Base-by-base conservation (phyloP, 1,140 invertebrate species). In the Metopolophium dirhodum region DNA sequence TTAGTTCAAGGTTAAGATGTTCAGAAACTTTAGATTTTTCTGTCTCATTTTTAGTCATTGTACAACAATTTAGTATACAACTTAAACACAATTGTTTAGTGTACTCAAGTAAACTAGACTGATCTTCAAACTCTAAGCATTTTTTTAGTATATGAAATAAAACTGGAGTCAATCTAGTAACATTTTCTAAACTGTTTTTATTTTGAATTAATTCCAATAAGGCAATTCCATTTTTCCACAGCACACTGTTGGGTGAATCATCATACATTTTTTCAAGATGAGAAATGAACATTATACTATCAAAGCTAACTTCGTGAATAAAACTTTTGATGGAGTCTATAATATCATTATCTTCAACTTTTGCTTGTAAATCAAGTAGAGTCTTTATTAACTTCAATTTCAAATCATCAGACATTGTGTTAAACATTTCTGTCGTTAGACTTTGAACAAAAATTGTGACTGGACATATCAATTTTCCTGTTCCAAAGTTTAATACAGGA, bases 41-140 rank as follows among this genome's bases (percentile, higher is more conserved):
- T 91, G 96, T 95, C 88, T 96, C 93, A 11, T 95, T 95, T 94
- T 96, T 94, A 85, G 61, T 94, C 22, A 96, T 95, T 7, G 97
- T 95, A 94, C 96, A 96, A 94, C 96, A 96, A 93, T 97, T 96
- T 95, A 97, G 95, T 20, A 99, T 95, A n/a, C 96, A 96, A 0
- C 97, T 97, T 1, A 99, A 95, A 41, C 98, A 95, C 23, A 99
- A 95, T 94, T 99, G 98, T 95, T 99, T 99, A 0, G 97, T 96
- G 95, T 99, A 99, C 95, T 99, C 98, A 1, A 98, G 96, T 85
- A 93, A 93, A n/a, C 97, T 96, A 41, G 96, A 96, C 94, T 98
- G 97, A 94, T 98, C 97, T 94, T 98, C 97, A 94, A 98, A 97
- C 93, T 96, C 96, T 93, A 98, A 95, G 94, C 97, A 98, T 91